Conservation (phyloP, 2,797 vertebrate genomes). For the Alfaro cultratus region DNA sequence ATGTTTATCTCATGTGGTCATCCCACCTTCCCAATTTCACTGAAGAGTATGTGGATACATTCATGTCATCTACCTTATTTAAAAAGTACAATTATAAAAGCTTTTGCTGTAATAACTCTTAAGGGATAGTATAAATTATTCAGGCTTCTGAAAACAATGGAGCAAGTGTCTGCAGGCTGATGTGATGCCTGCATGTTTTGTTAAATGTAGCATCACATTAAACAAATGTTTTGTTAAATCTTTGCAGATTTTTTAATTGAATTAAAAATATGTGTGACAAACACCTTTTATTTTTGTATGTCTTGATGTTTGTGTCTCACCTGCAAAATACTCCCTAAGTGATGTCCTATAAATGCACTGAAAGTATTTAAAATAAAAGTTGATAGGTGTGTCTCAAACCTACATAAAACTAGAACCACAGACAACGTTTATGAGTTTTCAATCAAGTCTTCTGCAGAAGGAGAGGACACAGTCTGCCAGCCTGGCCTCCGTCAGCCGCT, state of each 20-base stretch:
- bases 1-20: neutral
- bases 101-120: neutral
- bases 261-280: neutral
- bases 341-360: neutral
- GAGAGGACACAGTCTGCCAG: no score
- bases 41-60: neutral
- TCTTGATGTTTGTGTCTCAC: neutral
- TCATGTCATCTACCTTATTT: neutral
- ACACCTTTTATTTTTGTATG: no score
- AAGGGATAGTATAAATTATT: neutral
- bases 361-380: constrained; percentile 12
- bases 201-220: neutral
- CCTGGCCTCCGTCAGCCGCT: no score
- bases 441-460: no score
- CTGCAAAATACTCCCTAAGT: neutral
- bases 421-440: no score
- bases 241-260: neutral
- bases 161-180: neutral
- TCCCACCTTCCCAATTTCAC: neutral
- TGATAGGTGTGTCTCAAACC: no score
- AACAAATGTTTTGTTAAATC: neutral
- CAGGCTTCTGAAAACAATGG: neutral
- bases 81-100: neutral
- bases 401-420: no score
- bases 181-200: neutral